Percentiles rank a stretch among this genome's conserved stretches.
These are phyloP conservation scores for Amphipoea oculea DNA, from an alignment of 2,888 invertebrate species.

Conservation along the genomic window DNA sequence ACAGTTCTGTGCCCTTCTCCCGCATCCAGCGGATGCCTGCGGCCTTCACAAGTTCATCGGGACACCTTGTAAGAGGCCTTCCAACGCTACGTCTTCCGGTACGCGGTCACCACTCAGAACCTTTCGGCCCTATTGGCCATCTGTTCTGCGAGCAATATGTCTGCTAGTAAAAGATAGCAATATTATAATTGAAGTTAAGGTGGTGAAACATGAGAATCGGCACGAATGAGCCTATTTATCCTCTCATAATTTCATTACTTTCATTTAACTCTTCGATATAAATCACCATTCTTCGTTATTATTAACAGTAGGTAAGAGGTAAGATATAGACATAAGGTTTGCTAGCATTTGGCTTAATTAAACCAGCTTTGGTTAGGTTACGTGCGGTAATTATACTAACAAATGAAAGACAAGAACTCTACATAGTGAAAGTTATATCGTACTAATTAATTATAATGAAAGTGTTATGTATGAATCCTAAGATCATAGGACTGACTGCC, in stretches of 20 bases:
- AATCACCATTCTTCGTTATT: neutral
- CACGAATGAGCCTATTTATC: neutral
- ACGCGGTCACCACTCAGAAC: neutral
- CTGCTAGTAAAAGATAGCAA: slow-evolving; percentile 4
- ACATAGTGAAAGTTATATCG: slow-evolving; percentile 53
- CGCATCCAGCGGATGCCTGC: too few relatives aligned
- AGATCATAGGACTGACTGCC: slow-evolving; percentile 21
- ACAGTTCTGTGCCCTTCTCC: neutral
- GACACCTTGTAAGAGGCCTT: neutral
- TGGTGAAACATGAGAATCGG: neutral
- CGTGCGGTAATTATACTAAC: slow-evolving; percentile 34
- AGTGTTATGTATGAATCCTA: slow-evolving; percentile 32
- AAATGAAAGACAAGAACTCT: slow-evolving; percentile 54
- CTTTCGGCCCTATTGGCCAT: neutral
- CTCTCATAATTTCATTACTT: neutral
- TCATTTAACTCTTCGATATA: neutral
- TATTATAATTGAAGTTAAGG: neutral
- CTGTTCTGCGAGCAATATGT: neutral
- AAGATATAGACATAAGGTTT: slow-evolving; percentile 47
- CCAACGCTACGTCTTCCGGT: neutral
- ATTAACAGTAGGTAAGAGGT: slow-evolving; percentile 33
- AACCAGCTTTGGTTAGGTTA: slow-evolving; percentile 21
- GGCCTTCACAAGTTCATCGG: too few relatives aligned
- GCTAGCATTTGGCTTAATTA: slow-evolving; percentile 45
- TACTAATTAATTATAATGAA: slow-evolving; percentile 52